Base-by-base conservation (phyloP, 1,140 invertebrate genomes). In the Samia ricini region DNA sequence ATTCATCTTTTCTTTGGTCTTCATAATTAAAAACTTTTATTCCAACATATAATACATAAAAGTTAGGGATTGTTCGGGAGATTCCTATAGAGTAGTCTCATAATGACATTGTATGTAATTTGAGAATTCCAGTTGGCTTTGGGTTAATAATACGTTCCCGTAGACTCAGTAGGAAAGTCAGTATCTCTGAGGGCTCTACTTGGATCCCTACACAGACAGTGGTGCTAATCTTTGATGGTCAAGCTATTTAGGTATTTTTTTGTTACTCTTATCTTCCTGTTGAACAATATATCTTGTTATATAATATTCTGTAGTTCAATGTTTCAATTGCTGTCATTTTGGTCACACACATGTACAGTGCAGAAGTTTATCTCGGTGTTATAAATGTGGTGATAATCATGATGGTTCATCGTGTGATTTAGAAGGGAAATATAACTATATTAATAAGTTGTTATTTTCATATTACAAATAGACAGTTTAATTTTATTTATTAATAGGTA, bases 241-340 rank as follows among this genome's bases (percentile, higher is more conserved):
- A 63, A 55, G 56, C 42, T 20, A 54, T 67, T n/a, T 22, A 22
- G 2, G 23, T 63, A 20, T 67, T 21, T 49, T 49, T 18, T 48
- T 60, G 18, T 49, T 63, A 55, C 42, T 55, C 19, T 12, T 42
- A 60, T 4, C 22, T 67, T 1, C 49, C 60, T 18, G 56, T 67
- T 5, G 56, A 62, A 15, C 4, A 48, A 59, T 67, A 70, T 61
- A 50, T 60, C n/a, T n/a, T n/a, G n/a, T n/a, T n/a, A n/a, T n/a
- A n/a, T n/a, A n/a, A 2, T 63, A 50, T 49, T 61, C 60, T 4
- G 60, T 59, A 21, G 59, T 71, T 2, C 64, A 65, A 21, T 71
- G 69, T 22, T 71, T 61, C 49, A 62, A 68, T 22, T 73, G 71
- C 55, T 69, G 64, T 15, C 50, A 60, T 12, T 66, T 66, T 56